phyloP scores from a whole-genome alignment of 2,888 invertebrate genomes.

The Chloromyia formosa region DNA sequence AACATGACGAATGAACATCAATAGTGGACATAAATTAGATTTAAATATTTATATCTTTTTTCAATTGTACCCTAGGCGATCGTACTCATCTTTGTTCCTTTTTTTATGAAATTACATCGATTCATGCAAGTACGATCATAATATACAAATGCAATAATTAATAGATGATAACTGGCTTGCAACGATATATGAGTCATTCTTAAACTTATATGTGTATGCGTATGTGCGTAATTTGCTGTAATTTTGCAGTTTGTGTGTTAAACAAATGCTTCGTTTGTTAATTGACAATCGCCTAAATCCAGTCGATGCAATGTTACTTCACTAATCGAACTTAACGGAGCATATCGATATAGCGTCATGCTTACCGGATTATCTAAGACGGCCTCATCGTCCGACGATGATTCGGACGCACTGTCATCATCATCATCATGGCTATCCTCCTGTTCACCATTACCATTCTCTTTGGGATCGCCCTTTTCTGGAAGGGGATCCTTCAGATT shows the following conservation, averaged over 20 bases:
- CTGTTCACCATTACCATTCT: slow-evolving; percentile 52
- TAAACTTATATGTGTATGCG: not conserved
- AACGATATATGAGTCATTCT: not conserved
- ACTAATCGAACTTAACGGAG: slow-evolving; percentile 67
- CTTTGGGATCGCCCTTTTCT: slow-evolving; percentile 55
- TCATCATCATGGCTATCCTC: slow-evolving; percentile 53
- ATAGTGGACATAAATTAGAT: too few species aligned
- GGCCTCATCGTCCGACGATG: slow-evolving; percentile 56
- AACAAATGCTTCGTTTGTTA: slow-evolving; percentile 47
- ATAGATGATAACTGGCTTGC: too few species aligned
- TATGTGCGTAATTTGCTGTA: not conserved
- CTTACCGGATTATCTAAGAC: slow-evolving; percentile 64
- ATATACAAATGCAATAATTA: too few species aligned
- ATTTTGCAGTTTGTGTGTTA: slow-evolving; percentile 18
- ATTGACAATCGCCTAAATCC: slow-evolving; percentile 47
- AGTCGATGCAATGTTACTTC: slow-evolving; percentile 63
- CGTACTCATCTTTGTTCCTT: too few species aligned
- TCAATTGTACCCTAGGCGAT: too few species aligned
- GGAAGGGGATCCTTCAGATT: slow-evolving; percentile 61
- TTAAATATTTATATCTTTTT: too few species aligned
- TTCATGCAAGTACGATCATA: too few species aligned
- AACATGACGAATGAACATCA: too few species aligned
- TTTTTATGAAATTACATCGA: too few species aligned
- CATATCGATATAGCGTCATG: slow-evolving; percentile 60
- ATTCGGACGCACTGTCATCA: slow-evolving; percentile 58